phyloP scores from a whole-genome alignment of 2,797 vertebrate species.

The Bradypodion ventrale region DNA sequence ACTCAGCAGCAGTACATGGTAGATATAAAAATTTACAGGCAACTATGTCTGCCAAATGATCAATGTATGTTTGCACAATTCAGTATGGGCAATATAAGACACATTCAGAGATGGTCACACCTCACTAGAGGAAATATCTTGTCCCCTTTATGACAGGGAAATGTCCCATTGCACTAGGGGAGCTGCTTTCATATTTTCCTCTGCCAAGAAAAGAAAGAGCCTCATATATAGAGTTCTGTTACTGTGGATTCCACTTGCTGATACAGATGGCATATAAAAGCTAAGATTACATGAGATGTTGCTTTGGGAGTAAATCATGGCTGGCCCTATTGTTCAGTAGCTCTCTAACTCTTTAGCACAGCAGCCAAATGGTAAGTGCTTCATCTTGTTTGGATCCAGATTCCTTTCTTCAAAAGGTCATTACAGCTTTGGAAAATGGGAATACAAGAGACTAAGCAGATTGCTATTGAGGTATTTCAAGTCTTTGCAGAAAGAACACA shows the following conservation, averaged over 20 bases:
- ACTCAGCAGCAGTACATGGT: conserved; percentile 37
- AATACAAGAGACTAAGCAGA: conserved; percentile 27
- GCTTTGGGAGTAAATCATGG: conserved; percentile 67
- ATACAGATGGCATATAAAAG: conserved; percentile 65
- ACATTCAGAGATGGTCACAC: conserved; percentile 56
- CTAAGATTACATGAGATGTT: conserved; percentile 64
- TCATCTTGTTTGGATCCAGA: conserved; percentile 8
- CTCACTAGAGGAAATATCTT: conserved; percentile 62
- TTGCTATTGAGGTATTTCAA: not conserved
- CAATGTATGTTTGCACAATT: conserved; percentile 61
- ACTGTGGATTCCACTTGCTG: conserved; percentile 63
- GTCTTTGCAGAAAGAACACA: not conserved
- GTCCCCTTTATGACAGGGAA: conserved; percentile 58
- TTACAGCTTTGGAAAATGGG: conserved; percentile 27
- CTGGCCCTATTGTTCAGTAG: conserved; percentile 41
- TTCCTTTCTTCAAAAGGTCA: not conserved
- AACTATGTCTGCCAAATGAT: conserved; percentile 57
- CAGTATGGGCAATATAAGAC: conserved; percentile 49
- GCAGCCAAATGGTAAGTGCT: conserved; percentile 38
- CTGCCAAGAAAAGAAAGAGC: conserved; percentile 55
- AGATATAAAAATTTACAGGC: conserved; percentile 44
- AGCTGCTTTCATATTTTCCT: conserved; percentile 61
- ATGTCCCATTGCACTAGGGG: conserved; percentile 56
- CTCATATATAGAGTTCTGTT: conserved; percentile 51
- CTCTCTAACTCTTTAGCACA: conserved; percentile 53